Base-by-base conservation (phyloP, 2,113 vertebrate species). In the Marmota monax region DNA sequence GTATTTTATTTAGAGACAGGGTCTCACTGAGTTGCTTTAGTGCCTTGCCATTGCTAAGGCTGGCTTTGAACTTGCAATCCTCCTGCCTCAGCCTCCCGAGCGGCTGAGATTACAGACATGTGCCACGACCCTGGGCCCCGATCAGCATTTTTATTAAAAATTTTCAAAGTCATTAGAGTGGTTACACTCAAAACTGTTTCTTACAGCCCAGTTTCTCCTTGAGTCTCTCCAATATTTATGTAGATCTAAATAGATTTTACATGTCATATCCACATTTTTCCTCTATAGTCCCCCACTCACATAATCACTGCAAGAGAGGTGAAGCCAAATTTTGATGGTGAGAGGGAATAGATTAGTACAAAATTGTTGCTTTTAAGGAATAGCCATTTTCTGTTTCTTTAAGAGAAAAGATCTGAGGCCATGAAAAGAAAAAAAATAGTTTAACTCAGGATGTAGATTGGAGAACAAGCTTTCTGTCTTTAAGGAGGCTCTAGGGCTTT, bases 381-480 rank as follows among this genome's bases (percentile, higher is more conserved):
- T 53, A 73, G 74, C 88, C 9, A n/a, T 77, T 74, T 93, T 83
- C 61, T 93, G 45, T 93, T 90, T 91, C 85, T 86, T 94, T 96
- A 92, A 95, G 56, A 92, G 51, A 89, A 69, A 74, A 91, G 63
- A 93, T 92, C 23, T 18, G 79, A 95, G 63, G n/a, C 63, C 42
- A n/a, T 23, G 25, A 70, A 90, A 85, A 94, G 65, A 77, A 95
- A 93, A 96, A 56, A 56, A 45, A 42, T 22, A 73, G 53, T 78
- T 51, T 73, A 76, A 88, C 32, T 96, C 56, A 79, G 82, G 48
- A 77, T 73, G n/a, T 65, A 90, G 70, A 39, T 11, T 84, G 39
- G 88, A 93, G 77, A 87, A 92, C 8, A 17, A 88, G 48, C 84
- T 90, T 97, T 90, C 69, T 69, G 20, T 86, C 53, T 89, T 18